Evolutionary conservation across 1,140 invertebrate species (phyloP).

Genomic region (Muscidifurax raptorellus): DNA sequence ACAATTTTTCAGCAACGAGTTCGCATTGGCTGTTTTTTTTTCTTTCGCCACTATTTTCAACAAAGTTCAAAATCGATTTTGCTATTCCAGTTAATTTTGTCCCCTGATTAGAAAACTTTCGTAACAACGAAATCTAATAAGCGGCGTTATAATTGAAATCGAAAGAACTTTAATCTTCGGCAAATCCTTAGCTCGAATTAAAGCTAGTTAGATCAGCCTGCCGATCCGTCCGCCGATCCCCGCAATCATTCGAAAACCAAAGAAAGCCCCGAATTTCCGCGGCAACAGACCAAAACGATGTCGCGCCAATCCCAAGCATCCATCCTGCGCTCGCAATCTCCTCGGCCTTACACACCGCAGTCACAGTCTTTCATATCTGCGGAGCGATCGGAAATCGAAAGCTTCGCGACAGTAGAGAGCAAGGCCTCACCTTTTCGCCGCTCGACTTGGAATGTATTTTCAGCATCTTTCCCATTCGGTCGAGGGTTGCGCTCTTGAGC

Average conservation of each 20-base stretch:
- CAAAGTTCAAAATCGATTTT: not conserved
- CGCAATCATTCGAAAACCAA: no score
- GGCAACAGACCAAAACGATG: no score
- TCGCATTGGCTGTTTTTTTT: not conserved
- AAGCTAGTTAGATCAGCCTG: no score
- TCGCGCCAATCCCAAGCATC: no score
- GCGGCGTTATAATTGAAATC: no score
- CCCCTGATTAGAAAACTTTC: not conserved
- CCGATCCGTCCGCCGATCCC: no score
- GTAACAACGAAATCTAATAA: no score
- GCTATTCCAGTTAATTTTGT: not conserved
- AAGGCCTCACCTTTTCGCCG: slow-evolving; percentile 25
- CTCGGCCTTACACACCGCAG: no score
- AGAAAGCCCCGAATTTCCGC: no score
- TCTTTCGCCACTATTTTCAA: not conserved
- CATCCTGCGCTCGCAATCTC: no score
- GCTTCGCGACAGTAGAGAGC: not conserved
- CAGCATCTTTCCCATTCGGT: slow-evolving; percentile 48
- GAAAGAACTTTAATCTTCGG: not conserved
- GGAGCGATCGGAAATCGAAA: slow-evolving; percentile 34
- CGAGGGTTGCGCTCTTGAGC: slow-evolving; percentile 48
- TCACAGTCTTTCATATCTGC: no score
- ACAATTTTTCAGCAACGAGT: not conserved
- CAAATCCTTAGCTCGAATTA: not conserved
- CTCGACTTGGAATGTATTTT: slow-evolving; percentile 42